Percentiles rank a stretch among this genome's conserved stretches.
phyloP scores from a whole-genome alignment of 2,113 vertebrate species.

The Turdus rufiventris region DNA sequence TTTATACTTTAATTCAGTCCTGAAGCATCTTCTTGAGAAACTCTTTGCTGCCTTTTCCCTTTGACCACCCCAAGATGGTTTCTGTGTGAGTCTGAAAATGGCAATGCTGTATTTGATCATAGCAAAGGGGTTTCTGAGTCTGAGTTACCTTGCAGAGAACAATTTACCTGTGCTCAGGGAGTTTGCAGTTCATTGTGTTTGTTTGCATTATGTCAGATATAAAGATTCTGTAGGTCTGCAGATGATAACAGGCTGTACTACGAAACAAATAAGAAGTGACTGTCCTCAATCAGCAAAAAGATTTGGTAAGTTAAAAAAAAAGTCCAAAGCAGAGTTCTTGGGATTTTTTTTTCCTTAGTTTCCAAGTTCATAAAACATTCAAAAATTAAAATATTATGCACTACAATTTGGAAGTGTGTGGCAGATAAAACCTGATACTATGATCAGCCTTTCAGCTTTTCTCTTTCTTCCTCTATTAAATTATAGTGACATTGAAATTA shows the following conservation, averaged over 20 bases:
- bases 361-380: not conserved
- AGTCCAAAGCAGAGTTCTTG: not conserved
- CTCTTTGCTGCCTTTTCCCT: not conserved
- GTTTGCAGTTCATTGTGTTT: not conserved
- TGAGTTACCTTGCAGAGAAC: not conserved
- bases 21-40: not conserved
- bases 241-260: constrained; percentile 72
- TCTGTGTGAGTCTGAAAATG: not conserved
- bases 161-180: not conserved
- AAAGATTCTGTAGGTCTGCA: constrained; percentile 84
- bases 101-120: not conserved
- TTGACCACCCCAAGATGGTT: not conserved
- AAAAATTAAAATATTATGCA: not conserved
- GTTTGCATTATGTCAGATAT: constrained; percentile 77
- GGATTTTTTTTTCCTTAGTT: not conserved
- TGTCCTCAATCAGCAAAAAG: constrained; percentile 77
- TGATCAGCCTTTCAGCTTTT: not conserved
- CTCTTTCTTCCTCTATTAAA: not conserved
- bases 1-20: not conserved
- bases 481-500: not conserved
- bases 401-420: not conserved
- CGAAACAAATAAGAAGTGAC: constrained; percentile 82
- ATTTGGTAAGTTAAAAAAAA: constrained; percentile 82
- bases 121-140: not conserved
- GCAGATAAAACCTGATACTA: not conserved